Conservation (phyloP, 2,113 vertebrate genomes). For the Channa argus region DNA sequence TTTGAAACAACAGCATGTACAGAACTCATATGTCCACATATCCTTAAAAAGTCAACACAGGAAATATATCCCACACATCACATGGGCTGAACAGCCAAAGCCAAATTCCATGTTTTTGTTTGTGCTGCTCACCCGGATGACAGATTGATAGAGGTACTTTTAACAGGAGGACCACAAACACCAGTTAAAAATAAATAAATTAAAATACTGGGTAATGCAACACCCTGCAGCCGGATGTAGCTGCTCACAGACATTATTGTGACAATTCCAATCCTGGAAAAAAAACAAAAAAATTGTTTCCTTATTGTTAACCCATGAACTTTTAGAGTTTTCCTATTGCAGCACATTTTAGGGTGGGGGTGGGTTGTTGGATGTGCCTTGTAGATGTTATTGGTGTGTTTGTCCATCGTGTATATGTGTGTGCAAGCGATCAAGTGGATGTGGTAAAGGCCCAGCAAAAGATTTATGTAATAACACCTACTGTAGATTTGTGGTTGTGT, state of each 20-base stretch:
- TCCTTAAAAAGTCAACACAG: not conserved
- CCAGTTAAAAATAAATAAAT: conserved; percentile 6
- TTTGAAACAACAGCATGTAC: not conserved
- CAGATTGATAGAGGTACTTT: conserved; percentile 46
- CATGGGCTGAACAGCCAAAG: not conserved
- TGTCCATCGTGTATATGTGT: not conserved
- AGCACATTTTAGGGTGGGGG: not conserved
- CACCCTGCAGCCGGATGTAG: conserved; percentile 26
- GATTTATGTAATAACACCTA: conserved; percentile 59
- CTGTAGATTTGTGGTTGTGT: conserved; percentile 51
- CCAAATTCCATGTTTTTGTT: conserved; percentile 16
- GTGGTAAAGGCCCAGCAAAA: conserved; percentile 6
- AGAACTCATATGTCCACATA: not conserved
- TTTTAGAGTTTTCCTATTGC: conserved; percentile 25
- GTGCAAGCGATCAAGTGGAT: not conserved
- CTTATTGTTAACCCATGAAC: not conserved
- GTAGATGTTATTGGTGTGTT: not conserved
- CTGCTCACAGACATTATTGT: conserved; percentile 28
- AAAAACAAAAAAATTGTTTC: not conserved
- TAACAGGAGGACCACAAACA: conserved; percentile 25
- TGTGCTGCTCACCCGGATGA: conserved; percentile 19
- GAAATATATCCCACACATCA: conserved; percentile 3
- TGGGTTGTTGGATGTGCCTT: not conserved
- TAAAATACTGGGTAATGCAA: conserved; percentile 15
- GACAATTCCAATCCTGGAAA: conserved; percentile 52